These are phyloP conservation scores for Platysteira castanea DNA, from an alignment of 2,113 vertebrate species.

Conservation along the genomic window DNA sequence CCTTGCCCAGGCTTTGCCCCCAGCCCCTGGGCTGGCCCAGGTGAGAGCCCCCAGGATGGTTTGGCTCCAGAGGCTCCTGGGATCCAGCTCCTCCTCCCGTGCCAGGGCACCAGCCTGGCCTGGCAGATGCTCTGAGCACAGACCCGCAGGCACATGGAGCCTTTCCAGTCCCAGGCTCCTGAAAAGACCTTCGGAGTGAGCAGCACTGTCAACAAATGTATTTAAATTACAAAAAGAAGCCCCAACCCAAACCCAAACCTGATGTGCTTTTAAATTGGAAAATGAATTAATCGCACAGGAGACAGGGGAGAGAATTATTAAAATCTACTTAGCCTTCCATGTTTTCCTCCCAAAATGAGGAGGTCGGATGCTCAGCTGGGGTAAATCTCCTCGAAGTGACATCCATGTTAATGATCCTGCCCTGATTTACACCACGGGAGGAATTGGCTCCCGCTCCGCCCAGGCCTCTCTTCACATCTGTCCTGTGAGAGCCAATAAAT, in stretches of 20 bases:
- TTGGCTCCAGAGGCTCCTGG: fast-evolving
- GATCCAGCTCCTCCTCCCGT: neutral
- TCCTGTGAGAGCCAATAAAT: neutral
- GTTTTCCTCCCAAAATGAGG: neutral
- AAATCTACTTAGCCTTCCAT: neutral
- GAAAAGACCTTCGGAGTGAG: neutral
- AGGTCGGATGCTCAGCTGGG: neutral
- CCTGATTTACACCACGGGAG: conserved; percentile 24
- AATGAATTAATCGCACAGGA: neutral
- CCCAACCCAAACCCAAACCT: neutral
- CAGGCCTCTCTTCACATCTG: neutral
- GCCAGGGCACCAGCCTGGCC: neutral
- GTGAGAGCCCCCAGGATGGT: neutral
- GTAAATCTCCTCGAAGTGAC: conserved; percentile 21
- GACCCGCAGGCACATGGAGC: neutral
- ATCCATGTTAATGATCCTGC: neutral
- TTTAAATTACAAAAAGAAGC: neutral
- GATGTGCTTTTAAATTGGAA: neutral
- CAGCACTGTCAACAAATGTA: neutral
- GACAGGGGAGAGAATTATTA: neutral
- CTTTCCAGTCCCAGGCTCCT: neutral
- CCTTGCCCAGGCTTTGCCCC: neutral
- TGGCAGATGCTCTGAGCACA: neutral
- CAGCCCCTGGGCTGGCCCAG: neutral
- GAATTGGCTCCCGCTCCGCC: neutral